phyloP scores from a whole-genome alignment of 1,140 invertebrate species.

The Drosophila busckii region DNA sequence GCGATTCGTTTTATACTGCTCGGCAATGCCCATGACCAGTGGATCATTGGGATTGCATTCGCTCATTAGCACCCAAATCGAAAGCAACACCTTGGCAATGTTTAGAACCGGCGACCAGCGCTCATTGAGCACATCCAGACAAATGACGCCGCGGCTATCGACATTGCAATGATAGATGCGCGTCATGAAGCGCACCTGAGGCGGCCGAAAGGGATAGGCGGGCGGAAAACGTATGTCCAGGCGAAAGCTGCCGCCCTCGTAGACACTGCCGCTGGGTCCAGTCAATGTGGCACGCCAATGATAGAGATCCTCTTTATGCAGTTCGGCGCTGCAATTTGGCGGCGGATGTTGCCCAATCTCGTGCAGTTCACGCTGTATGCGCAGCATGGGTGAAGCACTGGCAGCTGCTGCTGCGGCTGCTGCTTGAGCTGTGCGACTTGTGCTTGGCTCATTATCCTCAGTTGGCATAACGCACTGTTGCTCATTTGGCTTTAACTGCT shows the following conservation, averaged over 20 bases:
- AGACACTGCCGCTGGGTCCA: slow-evolving; percentile 40
- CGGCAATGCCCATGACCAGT: slow-evolving; percentile 46
- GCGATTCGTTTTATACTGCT: slow-evolving; percentile 55
- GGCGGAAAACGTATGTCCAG: slow-evolving; percentile 50
- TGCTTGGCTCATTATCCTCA: slow-evolving; percentile 27
- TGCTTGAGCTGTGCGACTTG: neutral
- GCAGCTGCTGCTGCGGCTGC: neutral
- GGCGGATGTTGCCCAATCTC: slow-evolving; percentile 47
- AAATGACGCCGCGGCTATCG: slow-evolving; percentile 51
- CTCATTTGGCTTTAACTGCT: neutral
- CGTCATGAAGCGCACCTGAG: slow-evolving; percentile 85
- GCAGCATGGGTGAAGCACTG: slow-evolving; percentile 9
- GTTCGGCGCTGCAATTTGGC: slow-evolving; percentile 43
- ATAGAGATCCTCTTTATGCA: slow-evolving; percentile 33
- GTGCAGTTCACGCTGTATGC: slow-evolving; percentile 33
- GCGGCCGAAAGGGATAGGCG: slow-evolving; percentile 81
- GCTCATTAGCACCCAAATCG: slow-evolving; percentile 49
- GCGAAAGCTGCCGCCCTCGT: slow-evolving; percentile 49
- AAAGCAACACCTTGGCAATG: slow-evolving; percentile 50
- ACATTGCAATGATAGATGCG: slow-evolving; percentile 85
- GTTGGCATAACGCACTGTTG: no score
- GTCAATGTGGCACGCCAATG: slow-evolving; percentile 39
- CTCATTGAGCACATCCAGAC: slow-evolving; percentile 49
- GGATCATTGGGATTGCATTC: slow-evolving; percentile 65
- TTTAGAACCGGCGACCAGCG: slow-evolving; percentile 61